Percentiles rank a stretch among this genome's conserved stretches.
These are phyloP conservation scores for Ptyas mucosa DNA, from an alignment of 2,113 vertebrate species.

Conservation along the genomic window DNA sequence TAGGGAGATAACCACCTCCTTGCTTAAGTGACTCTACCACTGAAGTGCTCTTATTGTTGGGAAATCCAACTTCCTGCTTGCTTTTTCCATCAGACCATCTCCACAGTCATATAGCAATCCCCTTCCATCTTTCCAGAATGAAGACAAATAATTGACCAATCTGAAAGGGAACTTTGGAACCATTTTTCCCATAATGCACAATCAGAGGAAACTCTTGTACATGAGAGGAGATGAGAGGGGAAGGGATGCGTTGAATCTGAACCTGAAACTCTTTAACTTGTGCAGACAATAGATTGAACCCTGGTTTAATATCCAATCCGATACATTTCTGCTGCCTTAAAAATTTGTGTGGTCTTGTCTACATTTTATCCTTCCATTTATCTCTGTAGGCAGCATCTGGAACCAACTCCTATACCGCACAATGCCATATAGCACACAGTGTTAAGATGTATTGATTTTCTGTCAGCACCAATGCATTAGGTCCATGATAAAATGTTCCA, in stretches of 20 bases:
- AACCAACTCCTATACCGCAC: background rate
- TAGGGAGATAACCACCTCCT: background rate
- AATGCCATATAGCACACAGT: constrained; percentile 5
- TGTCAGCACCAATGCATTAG: constrained; percentile 26
- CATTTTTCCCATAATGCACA: background rate
- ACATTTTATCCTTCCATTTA: background rate
- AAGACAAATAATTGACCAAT: background rate
- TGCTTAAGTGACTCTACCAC: background rate
- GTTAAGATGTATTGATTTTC: constrained; percentile 24
- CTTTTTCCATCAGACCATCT: background rate
- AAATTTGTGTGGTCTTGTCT: background rate
- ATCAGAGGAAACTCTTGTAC: background rate
- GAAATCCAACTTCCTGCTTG: background rate
- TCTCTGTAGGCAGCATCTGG: background rate
- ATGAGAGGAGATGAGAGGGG: background rate
- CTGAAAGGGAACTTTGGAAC: background rate
- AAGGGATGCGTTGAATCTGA: background rate
- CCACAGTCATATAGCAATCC: background rate
- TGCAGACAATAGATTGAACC: background rate
- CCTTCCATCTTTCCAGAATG: background rate
- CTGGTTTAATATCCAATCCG: background rate
- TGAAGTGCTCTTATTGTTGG: background rate
- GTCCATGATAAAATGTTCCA: constrained; percentile 34
- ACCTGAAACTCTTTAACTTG: background rate
- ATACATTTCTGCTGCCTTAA: background rate